Base-by-base conservation (phyloP, 1,140 invertebrate genomes). In the Muscidifurax raptorellus region DNA sequence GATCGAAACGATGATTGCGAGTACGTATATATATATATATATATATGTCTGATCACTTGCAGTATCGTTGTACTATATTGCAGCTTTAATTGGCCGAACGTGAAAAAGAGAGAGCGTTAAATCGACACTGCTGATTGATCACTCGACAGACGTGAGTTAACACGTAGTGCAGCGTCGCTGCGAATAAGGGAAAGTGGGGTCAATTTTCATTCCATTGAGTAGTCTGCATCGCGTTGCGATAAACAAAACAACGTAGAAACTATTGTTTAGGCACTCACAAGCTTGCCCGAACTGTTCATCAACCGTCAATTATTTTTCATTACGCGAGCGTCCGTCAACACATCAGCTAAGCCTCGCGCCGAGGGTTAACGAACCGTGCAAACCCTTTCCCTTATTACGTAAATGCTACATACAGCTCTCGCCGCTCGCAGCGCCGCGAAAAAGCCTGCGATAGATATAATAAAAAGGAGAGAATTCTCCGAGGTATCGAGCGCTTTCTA, bases 401-500 rank as follows among this genome's bases (percentile, higher is more conserved):
- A 69, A 69, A 27, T 69, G 25, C n/a, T n/a, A n/a, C 25, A 47
- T 13, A 40, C 36, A 40, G 36, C n/a, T n/a, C 74, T 52, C 12
- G 1, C 40, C n/a, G 44, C 32, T 36, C 71, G 18, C 36, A 28
- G 28, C 69, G 10, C 18, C 72, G 59, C 82, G 82, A 64, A 13
- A 72, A 36, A 36, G 52, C 27, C 32, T 12, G 32, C 5, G 59
- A 72, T 28, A 71, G 52, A 59, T 7, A 59, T 59, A 59, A 59
- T n/a, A 18, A 59, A 59, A n/a, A 84, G 69, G 47, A 78, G 30
- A 32, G 76, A 44, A 78, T 32, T 44, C 59, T 27, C 13, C 15
- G 36, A 22, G 12, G 74, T 77, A 79, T 79, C 72, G 66, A 79
- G 72, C 67, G 25, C 82, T 84, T 84, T 84, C 82, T 84, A 84